Evolutionary conservation across 2,113 vertebrate species (phyloP).

Genomic region (Bungarus multicinctus): DNA sequence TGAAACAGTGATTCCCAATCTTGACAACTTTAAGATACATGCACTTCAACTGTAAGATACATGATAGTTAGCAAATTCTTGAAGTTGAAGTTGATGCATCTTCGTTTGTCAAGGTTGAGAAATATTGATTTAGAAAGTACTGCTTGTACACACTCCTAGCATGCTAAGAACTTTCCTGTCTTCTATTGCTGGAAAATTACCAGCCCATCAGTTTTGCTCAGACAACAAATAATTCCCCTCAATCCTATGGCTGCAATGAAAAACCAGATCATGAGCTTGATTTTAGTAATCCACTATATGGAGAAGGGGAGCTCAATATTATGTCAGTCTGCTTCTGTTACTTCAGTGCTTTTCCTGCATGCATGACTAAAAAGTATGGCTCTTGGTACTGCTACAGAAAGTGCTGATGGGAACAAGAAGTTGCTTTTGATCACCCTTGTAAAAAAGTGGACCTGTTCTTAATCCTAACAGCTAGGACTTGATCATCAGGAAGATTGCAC

Average conservation of each 20-base stretch:
- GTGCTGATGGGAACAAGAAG: neutral
- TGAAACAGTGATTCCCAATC: neutral
- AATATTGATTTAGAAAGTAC: neutral
- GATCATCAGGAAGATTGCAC: conserved; percentile 14
- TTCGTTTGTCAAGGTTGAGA: neutral
- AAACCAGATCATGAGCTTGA: neutral
- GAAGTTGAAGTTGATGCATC: neutral
- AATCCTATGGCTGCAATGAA: neutral
- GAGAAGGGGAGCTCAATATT: neutral
- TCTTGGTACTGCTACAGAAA: neutral
- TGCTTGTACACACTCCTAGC: neutral
- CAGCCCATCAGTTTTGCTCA: neutral
- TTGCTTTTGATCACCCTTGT: neutral
- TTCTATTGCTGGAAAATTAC: neutral
- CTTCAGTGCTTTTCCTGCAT: neutral
- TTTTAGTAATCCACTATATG: neutral
- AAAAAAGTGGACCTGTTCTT: conserved; percentile 11
- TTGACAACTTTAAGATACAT: neutral
- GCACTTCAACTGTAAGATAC: neutral
- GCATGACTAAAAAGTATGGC: neutral
- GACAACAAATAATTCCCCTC: neutral
- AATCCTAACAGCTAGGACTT: neutral
- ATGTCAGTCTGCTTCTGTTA: neutral
- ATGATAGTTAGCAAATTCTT: neutral
- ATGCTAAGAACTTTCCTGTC: neutral